Conservation (phyloP, 2,888 invertebrate genomes). For the Caradrina kadenii region DNA sequence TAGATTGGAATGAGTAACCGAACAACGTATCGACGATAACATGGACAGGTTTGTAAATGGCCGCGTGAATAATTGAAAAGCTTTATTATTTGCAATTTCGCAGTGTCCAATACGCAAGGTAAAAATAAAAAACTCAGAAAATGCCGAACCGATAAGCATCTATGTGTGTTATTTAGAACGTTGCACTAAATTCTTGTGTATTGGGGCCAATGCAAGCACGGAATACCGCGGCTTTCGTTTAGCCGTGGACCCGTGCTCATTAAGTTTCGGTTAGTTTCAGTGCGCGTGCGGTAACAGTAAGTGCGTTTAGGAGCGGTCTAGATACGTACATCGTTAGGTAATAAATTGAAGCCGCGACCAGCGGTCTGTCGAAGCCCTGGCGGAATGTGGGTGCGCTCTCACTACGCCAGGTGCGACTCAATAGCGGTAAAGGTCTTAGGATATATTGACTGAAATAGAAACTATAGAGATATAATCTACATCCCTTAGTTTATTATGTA, state of each 20-base stretch:
- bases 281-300: conserved; percentile 34
- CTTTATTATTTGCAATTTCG: not conserved
- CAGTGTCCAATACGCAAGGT: not conserved
- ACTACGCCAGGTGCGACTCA: conserved; percentile 25
- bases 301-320: conserved; percentile 30
- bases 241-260: conserved; percentile 1
- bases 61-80: not conserved
- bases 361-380: conserved; percentile 45
- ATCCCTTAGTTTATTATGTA: too few relatives aligned
- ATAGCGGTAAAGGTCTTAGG: not conserved
- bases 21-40: not conserved
- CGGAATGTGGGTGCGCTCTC: conserved; percentile 51
- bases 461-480: not conserved
- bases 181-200: conserved; percentile 52
- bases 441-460: not conserved
- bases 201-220: conserved; percentile 62
- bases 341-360: conserved; percentile 51
- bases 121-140: conserved; percentile 13
- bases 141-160: conserved; percentile 14
- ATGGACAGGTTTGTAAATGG: not conserved
- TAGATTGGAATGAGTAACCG: not conserved
- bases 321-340: conserved; percentile 29
- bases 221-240: conserved; percentile 38
- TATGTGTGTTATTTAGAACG: conserved; percentile 41
- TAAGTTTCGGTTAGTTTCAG: conserved; percentile 12